Conservation (phyloP, 1,140 invertebrate genomes). For the Drosophila tristis region DNA sequence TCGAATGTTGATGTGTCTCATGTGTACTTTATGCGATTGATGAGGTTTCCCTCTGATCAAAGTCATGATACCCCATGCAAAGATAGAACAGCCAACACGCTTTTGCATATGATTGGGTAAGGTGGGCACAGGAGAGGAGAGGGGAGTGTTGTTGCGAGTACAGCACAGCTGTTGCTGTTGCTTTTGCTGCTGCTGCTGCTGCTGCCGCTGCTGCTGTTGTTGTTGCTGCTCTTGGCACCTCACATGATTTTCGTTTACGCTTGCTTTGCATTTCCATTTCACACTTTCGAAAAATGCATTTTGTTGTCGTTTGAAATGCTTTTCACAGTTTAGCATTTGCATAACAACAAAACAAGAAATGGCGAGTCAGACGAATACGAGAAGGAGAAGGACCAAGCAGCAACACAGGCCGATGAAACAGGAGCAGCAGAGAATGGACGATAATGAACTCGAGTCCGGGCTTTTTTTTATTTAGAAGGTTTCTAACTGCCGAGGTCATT, state of each 20-base stretch:
- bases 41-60: too few relatives aligned
- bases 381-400: slow-evolving; percentile 5
- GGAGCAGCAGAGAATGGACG: slow-evolving; percentile 1
- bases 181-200: slow-evolving; percentile 20
- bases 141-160: neutral
- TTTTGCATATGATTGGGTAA: slow-evolving; percentile 25
- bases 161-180: slow-evolving; percentile 22
- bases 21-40: too few relatives aligned
- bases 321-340: slow-evolving; percentile 51
- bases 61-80: too few relatives aligned
- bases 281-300: slow-evolving; percentile 55
- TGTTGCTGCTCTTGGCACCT: slow-evolving; percentile 44
- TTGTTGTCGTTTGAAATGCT: slow-evolving; percentile 35
- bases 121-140: neutral
- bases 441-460: neutral
- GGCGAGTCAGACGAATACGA: neutral
- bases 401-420: slow-evolving; percentile 1
- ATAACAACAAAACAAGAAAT: slow-evolving; percentile 44
- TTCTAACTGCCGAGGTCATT: too few relatives aligned
- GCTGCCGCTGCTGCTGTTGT: slow-evolving; percentile 17
- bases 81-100: neutral
- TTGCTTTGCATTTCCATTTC: slow-evolving; percentile 66
- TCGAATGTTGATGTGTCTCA: too few relatives aligned
- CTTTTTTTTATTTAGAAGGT: neutral
- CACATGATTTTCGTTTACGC: slow-evolving; percentile 58